Evolutionary conservation across 2,797 vertebrate genomes (phyloP).

Genomic region (Mus caroli): DNA sequence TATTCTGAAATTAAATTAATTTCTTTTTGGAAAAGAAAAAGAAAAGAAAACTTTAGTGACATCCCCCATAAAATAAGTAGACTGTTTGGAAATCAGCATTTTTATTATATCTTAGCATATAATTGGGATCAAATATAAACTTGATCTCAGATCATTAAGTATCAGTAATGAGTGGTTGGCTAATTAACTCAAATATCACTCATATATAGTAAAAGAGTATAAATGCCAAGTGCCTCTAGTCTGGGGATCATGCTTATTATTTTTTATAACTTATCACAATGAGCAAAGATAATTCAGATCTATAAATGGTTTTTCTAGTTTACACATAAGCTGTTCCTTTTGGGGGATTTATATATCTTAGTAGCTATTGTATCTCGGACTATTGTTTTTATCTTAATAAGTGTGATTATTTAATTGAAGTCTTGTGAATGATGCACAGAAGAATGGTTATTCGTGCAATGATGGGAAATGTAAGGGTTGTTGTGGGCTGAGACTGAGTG

Average conservation of each 20-base stretch:
- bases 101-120: neutral
- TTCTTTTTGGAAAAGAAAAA: neutral
- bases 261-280: constrained; percentile 9
- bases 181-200: neutral
- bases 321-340: neutral
- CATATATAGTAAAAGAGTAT: neutral
- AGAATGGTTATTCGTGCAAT: too few relatives aligned
- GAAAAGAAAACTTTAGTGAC: neutral
- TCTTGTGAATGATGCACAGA: neutral
- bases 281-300: neutral
- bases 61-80: constrained; percentile 21
- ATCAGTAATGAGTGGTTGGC: neutral
- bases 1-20: constrained; percentile 8
- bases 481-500: neutral
- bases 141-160: neutral
- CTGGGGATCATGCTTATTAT: neutral
- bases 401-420: neutral
- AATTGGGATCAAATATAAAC: neutral
- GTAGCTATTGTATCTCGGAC: neutral
- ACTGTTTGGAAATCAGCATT: constrained; percentile 21
- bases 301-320: neutral
- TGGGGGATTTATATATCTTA: neutral
- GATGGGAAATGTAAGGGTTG: neutral
- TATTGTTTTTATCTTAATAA: neutral
- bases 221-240: neutral